Percentiles rank a stretch among this genome's conserved stretches.
Evolutionary conservation across 2,888 invertebrate genomes (phyloP).

Genomic region (Cephus pulcher): DNA sequence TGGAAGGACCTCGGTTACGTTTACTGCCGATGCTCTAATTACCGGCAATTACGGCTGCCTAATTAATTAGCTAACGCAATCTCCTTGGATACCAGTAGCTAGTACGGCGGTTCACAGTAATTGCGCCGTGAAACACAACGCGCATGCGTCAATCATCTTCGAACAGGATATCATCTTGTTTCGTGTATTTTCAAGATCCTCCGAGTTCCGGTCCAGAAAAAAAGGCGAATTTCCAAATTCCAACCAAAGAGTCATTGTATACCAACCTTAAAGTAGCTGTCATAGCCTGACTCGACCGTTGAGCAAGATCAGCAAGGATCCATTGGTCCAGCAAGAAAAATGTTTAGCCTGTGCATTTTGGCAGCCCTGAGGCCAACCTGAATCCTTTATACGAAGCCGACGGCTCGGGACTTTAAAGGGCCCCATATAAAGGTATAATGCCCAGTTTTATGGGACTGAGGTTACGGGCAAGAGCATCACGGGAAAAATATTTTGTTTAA

Average conservation of each 20-base stretch:
- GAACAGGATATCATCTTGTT: not conserved
- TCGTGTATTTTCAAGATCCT: not conserved
- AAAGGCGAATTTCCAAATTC: not conserved
- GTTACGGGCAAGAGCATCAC: slow-evolving; percentile 14
- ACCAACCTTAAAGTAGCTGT: not conserved
- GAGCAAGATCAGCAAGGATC: not conserved
- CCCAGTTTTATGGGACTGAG: slow-evolving; percentile 38
- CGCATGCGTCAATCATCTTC: not conserved
- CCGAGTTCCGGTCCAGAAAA: not conserved
- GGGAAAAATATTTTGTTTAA: slow-evolving; percentile 43
- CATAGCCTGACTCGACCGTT: not conserved
- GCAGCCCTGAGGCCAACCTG: not conserved
- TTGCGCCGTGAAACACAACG: slow-evolving; percentile 27
- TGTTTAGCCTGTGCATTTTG: not conserved
- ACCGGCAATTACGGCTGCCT: slow-evolving; percentile 59
- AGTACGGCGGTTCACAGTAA: slow-evolving; percentile 28
- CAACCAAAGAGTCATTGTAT: not conserved
- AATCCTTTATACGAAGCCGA: not conserved
- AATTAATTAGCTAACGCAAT: slow-evolving; percentile 60
- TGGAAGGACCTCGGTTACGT: not conserved
- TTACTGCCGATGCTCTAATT: slow-evolving; percentile 53
- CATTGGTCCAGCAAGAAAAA: not conserved
- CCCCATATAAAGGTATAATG: slow-evolving; percentile 23
- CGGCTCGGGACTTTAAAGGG: not conserved
- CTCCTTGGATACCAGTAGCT: slow-evolving; percentile 45